Evolutionary conservation across 53 echinoderm and acorn worm species (phyloP).

Genomic region (Hippasteria phrygiana): DNA sequence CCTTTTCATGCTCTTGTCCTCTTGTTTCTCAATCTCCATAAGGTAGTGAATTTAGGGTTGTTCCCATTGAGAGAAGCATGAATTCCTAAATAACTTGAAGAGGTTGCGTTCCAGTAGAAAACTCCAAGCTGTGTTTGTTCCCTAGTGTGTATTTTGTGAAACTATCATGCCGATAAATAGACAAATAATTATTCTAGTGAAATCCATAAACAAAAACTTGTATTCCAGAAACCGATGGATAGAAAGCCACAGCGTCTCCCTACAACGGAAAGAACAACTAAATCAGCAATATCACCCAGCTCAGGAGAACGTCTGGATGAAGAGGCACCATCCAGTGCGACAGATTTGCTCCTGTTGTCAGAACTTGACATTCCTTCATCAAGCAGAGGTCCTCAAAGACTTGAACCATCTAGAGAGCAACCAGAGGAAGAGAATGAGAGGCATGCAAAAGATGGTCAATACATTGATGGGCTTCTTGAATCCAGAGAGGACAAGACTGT

Average conservation of each 20-base stretch:
- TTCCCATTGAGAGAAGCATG: too few species aligned
- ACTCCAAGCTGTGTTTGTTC: too few species aligned
- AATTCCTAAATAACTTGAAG: too few species aligned
- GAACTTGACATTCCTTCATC: background rate
- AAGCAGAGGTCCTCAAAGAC: background rate
- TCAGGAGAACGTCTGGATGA: background rate
- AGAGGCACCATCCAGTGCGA: background rate
- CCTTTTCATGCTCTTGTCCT: too few species aligned
- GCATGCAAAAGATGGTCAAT: background rate
- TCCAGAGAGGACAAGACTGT: background rate
- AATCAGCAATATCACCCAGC: background rate
- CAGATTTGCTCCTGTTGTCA: constrained; percentile 21
- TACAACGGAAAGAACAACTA: background rate
- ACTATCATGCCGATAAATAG: too few species aligned
- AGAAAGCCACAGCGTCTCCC: background rate
- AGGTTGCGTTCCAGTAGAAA: too few species aligned
- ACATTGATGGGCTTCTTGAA: background rate
- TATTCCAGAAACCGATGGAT: constrained; percentile 39
- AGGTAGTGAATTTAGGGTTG: too few species aligned
- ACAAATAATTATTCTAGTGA: too few species aligned
- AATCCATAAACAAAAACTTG: too few species aligned
- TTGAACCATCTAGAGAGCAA: background rate
- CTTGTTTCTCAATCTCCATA: too few species aligned
- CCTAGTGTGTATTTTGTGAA: too few species aligned
- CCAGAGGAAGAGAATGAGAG: background rate